Evolutionary conservation across 2,797 vertebrate species (phyloP).

Genomic region (Falco novaeseelandiae): DNA sequence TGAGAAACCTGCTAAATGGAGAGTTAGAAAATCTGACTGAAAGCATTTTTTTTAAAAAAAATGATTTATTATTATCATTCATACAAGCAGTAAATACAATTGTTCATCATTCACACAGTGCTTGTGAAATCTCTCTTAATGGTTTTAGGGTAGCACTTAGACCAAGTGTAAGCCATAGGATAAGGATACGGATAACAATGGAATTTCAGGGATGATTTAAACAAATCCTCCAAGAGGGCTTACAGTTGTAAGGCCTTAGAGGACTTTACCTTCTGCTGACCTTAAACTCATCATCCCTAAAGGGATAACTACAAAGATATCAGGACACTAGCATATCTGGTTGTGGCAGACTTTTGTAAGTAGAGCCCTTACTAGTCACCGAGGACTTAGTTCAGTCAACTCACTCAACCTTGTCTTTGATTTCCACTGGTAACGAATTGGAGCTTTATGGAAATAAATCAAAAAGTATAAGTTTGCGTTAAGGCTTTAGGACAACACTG

Average conservation of each 20-base stretch:
- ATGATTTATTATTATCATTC: not conserved
- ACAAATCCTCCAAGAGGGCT: conserved; percentile 10
- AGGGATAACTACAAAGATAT: not conserved
- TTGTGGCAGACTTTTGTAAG: not conserved
- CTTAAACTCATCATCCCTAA: not conserved
- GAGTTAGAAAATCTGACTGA: not conserved
- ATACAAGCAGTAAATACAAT: not conserved
- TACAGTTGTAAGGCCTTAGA: not conserved
- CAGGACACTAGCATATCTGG: not conserved
- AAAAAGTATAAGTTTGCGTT: not conserved
- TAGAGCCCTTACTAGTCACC: not conserved
- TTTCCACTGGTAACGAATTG: not conserved
- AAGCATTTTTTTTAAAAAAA: not conserved
- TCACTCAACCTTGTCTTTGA: not conserved
- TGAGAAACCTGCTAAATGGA: not conserved
- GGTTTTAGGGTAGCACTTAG: conserved; percentile 12
- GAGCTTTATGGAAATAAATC: not conserved
- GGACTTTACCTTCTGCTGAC: conserved; percentile 29
- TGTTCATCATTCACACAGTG: not conserved
- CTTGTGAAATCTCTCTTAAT: not conserved
- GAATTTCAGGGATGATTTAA: conserved; percentile 57
- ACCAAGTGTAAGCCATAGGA: not conserved
- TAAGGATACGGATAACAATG: not conserved
- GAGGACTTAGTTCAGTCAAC: not conserved
- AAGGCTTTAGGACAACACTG: not conserved